These are phyloP conservation scores for Podargus strigoides DNA, from an alignment of 2,797 vertebrate genomes.

Conservation along the genomic window DNA sequence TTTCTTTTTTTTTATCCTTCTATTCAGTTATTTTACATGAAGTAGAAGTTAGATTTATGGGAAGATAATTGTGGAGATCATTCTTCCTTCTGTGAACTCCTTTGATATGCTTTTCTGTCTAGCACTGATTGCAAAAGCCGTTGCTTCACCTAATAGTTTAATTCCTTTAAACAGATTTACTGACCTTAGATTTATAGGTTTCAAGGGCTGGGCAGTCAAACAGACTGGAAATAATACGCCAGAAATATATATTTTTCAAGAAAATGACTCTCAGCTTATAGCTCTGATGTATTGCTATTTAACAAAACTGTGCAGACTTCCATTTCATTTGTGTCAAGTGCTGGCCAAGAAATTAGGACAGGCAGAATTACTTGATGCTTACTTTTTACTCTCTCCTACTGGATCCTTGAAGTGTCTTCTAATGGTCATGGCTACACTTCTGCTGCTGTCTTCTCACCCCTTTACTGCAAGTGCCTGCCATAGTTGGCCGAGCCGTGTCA, in stretches of 20 bases:
- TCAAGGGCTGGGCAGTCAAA: not conserved
- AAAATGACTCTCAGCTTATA: not conserved
- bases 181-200: not conserved
- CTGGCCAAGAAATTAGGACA: not conserved
- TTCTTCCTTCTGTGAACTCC: slow-evolving; percentile 9
- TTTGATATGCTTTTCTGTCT: slow-evolving; percentile 1
- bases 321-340: not conserved
- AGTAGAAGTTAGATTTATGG: slow-evolving; percentile 1
- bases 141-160: slow-evolving; percentile 6
- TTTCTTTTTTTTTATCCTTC: not conserved
- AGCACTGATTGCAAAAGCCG: not conserved
- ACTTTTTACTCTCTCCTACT: not conserved
- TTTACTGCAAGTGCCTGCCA: not conserved
- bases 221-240: slow-evolving; percentile 1
- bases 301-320: not conserved
- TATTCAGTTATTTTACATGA: not conserved
- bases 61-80: not conserved
- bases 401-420: not conserved
- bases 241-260: slow-evolving; percentile 9
- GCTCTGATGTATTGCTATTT: not conserved
- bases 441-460: not conserved
- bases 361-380: not conserved
- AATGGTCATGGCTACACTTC: not conserved
- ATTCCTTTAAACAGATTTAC: slow-evolving; percentile 11
- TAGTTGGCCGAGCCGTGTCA: not conserved